Evolutionary conservation across 2,888 invertebrate species (phyloP), one percentile per base, ranked within the genome.

Genomic region (Erynnis tages): DNA sequence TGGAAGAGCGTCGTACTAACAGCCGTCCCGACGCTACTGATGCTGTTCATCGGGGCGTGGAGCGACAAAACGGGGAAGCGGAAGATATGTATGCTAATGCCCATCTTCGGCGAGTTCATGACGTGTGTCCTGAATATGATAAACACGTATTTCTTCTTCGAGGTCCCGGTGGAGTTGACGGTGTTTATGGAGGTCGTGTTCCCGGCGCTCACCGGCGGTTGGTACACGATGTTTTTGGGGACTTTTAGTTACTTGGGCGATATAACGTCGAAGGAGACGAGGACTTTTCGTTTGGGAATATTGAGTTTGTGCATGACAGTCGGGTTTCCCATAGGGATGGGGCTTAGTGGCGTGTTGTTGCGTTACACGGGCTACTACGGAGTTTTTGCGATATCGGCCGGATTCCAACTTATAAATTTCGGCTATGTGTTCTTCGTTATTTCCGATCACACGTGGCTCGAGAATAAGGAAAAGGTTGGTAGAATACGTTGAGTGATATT

Each of bases 11-110:
- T 91, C 0, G 68, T 92, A 0, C 89, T 91, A 47, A 91, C 91
- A 8, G 73, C 87, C 0, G 65, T 92, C 2, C 91, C 92, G 0
- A 86, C 90, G 0, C 11, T 91, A 1, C 61, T 92, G 10, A 90
- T 92, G 70, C 69, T 92, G 4, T 91, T 93, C 46, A 78, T 92
- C n/a, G 92, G 92, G 0, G 91, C 92, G 0, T 93, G 92, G 92
- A 92, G 91, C 55, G 92, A 92, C 62, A 90, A 91, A 53, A 90
- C 91, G 1, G 91, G 91, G 2, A 77, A 83, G 45, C 77, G 92
- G 34, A 92, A 92, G 65, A 90, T 91, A 1, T 92, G 91, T 59
- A 91, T 93, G 82, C 61, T 92, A 2, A 66, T 91, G 63, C 92
- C 92, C 0, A 83, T 92, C 30, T 64, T 88, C 4, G 92, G 91